A percentile compares a stretch with the other conserved stretches of the same genome.
Evolutionary conservation across 2,113 vertebrate species (phyloP).

Genomic region (Pogona vitticeps): DNA sequence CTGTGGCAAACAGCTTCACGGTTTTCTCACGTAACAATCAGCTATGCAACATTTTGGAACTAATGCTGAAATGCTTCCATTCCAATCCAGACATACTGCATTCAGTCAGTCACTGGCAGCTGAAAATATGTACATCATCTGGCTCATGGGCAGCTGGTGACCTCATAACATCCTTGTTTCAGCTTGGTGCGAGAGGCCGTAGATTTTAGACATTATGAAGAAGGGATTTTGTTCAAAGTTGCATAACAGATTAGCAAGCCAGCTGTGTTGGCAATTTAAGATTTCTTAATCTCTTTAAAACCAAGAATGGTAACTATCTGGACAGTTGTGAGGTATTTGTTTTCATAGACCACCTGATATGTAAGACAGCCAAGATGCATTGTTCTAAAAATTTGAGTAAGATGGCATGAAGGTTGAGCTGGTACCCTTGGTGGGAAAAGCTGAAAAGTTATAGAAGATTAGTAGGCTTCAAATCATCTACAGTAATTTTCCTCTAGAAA

Average conservation of each 20-base stretch:
- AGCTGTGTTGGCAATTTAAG: not conserved
- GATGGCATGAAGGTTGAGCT: not conserved
- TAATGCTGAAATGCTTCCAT: not conserved
- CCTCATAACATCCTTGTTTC: not conserved
- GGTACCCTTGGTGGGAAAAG: not conserved
- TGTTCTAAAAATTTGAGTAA: not conserved
- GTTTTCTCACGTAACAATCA: not conserved
- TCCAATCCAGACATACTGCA: not conserved
- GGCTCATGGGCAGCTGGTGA: not conserved
- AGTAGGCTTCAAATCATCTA: not conserved
- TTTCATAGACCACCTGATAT: not conserved
- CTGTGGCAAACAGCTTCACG: not conserved
- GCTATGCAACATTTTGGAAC: not conserved
- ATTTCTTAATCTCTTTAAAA: not conserved
- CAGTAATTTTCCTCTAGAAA: not conserved
- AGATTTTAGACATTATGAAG: not conserved
- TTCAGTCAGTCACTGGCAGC: not conserved
- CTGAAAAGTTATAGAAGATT: not conserved
- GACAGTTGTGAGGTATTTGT: not conserved
- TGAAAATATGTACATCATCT: not conserved
- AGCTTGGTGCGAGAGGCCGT: not conserved
- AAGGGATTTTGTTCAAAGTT: not conserved
- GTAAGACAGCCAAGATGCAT: too few species aligned
- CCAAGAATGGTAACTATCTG: not conserved
- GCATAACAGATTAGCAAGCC: not conserved